Percentiles rank a stretch among this genome's conserved stretches.
These are phyloP conservation scores for Zaprionus lachaisei DNA, from an alignment of 1,140 invertebrate genomes.

Conservation along the genomic window DNA sequence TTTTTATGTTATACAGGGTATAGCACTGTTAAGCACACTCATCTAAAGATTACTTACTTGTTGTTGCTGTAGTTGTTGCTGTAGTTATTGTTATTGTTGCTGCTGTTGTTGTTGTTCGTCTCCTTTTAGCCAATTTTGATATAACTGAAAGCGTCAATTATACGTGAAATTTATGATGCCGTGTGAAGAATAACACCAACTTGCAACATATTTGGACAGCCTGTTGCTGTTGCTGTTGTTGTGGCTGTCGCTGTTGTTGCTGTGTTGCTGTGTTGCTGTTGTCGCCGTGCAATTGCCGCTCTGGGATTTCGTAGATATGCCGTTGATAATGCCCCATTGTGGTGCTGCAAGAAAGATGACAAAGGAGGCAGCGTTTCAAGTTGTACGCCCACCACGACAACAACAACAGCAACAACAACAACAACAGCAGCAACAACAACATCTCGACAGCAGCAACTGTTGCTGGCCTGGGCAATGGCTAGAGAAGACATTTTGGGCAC, in stretches of 20 bases:
- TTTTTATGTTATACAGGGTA: too few species aligned
- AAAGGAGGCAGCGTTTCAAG: conserved; percentile 62
- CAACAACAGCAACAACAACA: conserved; percentile 7
- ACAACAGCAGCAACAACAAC: background rate
- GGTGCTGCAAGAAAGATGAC: conserved; percentile 76
- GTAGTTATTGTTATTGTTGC: conserved; percentile 18
- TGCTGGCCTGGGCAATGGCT: conserved; percentile 37
- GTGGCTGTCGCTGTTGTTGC: conserved; percentile 15
- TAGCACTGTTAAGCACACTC: too few species aligned
- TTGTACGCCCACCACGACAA: conserved; percentile 64
- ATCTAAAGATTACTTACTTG: too few species aligned
- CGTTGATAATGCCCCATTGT: conserved; percentile 76
- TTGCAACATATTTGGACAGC: conserved; percentile 83
- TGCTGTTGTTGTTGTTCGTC: conserved; percentile 39
- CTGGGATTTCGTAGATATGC: conserved; percentile 63
- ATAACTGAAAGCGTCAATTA: conserved; percentile 84
- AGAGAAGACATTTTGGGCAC: conserved; percentile 83
- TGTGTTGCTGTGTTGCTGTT: conserved; percentile 21
- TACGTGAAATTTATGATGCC: conserved; percentile 84
- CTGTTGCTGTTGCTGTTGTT: conserved; percentile 38
- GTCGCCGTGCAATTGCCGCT: conserved; percentile 49
- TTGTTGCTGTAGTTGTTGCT: conserved; percentile 4
- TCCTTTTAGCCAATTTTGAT: conserved; percentile 82
- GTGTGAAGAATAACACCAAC: conserved; percentile 83
- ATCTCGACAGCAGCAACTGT: conserved; percentile 3